Conservation (phyloP, 2,113 vertebrate genomes). For the Chamaea fasciata region DNA sequence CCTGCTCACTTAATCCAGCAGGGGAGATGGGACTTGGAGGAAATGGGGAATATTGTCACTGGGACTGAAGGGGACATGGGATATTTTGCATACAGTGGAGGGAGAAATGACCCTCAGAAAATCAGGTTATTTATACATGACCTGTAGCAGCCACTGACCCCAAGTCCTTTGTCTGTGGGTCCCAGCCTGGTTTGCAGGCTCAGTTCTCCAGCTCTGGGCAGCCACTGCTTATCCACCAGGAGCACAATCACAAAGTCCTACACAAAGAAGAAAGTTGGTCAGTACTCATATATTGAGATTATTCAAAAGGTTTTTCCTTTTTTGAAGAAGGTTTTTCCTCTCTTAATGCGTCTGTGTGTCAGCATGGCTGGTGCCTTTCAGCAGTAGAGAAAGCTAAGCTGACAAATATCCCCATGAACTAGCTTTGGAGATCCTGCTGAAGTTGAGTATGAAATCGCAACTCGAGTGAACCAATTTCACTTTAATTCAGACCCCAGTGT, state of each 20-base stretch:
- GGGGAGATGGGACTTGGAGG: background rate
- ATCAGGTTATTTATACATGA: background rate
- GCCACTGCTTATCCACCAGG: background rate
- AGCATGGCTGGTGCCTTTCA: background rate
- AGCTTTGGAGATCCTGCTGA: background rate
- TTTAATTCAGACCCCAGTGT: background rate
- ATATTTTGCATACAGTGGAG: rapidly evolving
- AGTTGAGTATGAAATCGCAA: background rate
- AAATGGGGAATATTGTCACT: background rate
- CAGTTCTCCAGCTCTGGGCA: rapidly evolving
- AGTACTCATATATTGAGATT: rapidly evolving
- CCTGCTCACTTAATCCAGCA: background rate
- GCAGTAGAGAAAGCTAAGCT: background rate
- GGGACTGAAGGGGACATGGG: background rate
- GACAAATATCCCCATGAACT: background rate
- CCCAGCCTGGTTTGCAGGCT: background rate
- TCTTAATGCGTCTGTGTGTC: background rate
- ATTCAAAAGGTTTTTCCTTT: background rate
- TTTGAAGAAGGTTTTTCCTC: background rate
- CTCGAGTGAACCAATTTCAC: background rate
- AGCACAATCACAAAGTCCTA: too few relatives aligned
- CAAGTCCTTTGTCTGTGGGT: background rate
- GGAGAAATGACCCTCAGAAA: background rate
- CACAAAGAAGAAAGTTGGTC: background rate
- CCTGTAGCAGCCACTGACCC: background rate